Evolutionary conservation across 1,140 invertebrate genomes (phyloP), one percentile per base, ranked within the genome.

Genomic region (Atta cephalotes): DNA sequence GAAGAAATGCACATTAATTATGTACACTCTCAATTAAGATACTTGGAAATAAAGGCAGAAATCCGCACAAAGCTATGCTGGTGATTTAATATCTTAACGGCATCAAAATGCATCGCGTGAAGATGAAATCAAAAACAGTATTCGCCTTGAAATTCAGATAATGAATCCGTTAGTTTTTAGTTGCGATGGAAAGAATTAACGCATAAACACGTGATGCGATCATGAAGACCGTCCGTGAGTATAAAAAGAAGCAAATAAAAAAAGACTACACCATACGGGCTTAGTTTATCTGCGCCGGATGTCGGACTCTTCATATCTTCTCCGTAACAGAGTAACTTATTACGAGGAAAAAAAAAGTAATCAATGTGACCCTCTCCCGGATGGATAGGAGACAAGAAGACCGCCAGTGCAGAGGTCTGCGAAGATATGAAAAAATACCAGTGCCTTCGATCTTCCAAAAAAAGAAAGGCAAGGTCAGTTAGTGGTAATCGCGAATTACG

Each of bases 331-430:
- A 85, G 63, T 51, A 53, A 63, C 31, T 21, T 49, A 49, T 51
- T 56, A 25, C 21, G 35, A 49, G 72, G 45, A 31, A 45, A 31
- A 45, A 45, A 60, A 77, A 78, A 65, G 49, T 78, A 78, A 89
- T 84, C 56, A 66, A 65, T 25, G 31, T 82, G 78, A 63, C 68
- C 74, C 58, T 63, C 84, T 88, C 56, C 16, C 60, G 45, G 66
- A 88, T 60, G 58, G 81, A 76, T 60, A 25, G 28, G 35, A 87
- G 45, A 60, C n/a, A 18, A 49, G 39, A 16, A 45, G 71, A n/a
- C 28, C 78, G 80, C 3, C 28, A 16, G 86, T 82, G 51, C 86
- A 87, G 28, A 89, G 86, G 79, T 87, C 71, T 35, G 14, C 39
- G 12, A 10, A 84, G 78, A 89, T 89, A 84, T 65, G 53, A 62